Evolutionary conservation across 2,888 invertebrate genomes (phyloP).

Genomic region (Erynnis tages): DNA sequence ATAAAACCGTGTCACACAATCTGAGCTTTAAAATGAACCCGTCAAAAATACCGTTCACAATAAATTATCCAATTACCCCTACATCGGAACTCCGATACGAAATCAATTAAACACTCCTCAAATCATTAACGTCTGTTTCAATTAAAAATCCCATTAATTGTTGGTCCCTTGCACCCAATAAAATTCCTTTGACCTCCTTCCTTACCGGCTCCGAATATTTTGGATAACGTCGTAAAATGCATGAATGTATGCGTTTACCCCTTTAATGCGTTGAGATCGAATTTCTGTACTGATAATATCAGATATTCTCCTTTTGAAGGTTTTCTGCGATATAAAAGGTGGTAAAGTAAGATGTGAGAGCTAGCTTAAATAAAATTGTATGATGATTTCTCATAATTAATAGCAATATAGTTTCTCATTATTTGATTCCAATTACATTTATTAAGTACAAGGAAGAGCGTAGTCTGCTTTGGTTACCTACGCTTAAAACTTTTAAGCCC

Average conservation of each 20-base stretch:
- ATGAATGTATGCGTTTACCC: conserved; percentile 7
- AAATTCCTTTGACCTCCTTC: conserved; percentile 14
- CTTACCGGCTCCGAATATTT: conserved; percentile 17
- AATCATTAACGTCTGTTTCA: conserved; percentile 17
- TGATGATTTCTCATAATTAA: no score
- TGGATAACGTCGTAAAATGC: conserved; percentile 10
- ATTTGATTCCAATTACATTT: no score
- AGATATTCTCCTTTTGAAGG: background rate
- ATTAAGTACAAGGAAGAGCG: no score
- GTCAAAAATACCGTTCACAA: no score
- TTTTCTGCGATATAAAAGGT: background rate
- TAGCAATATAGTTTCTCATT: no score
- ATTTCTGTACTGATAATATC: conserved; percentile 23
- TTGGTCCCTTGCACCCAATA: conserved; percentile 15
- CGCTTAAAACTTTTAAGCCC: no score
- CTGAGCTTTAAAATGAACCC: no score
- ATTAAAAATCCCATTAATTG: conserved; percentile 15
- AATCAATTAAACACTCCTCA: conserved; percentile 1
- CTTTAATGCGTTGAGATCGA: conserved; percentile 13
- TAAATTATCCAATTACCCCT: no score
- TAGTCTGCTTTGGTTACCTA: no score
- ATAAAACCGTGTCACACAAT: no score
- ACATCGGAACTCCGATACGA: background rate
- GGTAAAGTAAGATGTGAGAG: no score
- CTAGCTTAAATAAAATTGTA: no score